phyloP scores from a whole-genome alignment of 35 echinoderm and acorn worm genomes.

The Diadema setosum region DNA sequence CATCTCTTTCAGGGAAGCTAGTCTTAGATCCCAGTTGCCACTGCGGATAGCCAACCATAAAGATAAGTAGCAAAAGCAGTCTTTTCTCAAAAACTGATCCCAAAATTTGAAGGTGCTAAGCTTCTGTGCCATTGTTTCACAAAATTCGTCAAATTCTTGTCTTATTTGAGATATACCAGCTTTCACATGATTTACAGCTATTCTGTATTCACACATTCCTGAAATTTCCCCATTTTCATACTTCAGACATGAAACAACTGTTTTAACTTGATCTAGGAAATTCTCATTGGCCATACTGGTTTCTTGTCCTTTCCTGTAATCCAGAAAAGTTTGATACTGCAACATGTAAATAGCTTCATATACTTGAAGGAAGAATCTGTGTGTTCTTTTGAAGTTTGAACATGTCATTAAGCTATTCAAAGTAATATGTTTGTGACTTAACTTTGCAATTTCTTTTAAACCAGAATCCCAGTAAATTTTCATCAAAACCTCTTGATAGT shows the following conservation, averaged over 20 bases:
- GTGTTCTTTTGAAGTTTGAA: constrained; percentile 35
- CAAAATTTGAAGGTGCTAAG: constrained; percentile 17
- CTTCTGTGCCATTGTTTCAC: neutral
- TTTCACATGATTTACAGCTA: neutral
- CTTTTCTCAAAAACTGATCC: neutral
- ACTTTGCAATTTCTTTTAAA: constrained; percentile 3
- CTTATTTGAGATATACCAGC: neutral
- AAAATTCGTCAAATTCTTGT: neutral
- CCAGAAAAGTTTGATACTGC: neutral
- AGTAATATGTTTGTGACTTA: neutral
- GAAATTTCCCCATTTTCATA: neutral
- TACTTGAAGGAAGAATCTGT: neutral
- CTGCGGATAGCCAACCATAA: neutral
- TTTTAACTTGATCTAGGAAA: neutral
- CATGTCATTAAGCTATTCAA: neutral
- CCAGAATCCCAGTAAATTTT: constrained; percentile 58
- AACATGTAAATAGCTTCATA: constrained; percentile 14
- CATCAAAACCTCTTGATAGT: constrained; percentile 25
- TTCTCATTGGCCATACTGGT: neutral
- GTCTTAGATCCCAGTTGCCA: constrained; percentile 16
- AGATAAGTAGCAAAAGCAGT: neutral
- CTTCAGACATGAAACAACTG: neutral
- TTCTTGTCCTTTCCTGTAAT: neutral
- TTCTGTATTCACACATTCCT: neutral
- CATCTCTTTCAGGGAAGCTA: neutral